A percentile compares a stretch with the other conserved stretches of the same genome.
phyloP scores from a whole-genome alignment of 2,888 invertebrate species.

The Vanessa cardui region DNA sequence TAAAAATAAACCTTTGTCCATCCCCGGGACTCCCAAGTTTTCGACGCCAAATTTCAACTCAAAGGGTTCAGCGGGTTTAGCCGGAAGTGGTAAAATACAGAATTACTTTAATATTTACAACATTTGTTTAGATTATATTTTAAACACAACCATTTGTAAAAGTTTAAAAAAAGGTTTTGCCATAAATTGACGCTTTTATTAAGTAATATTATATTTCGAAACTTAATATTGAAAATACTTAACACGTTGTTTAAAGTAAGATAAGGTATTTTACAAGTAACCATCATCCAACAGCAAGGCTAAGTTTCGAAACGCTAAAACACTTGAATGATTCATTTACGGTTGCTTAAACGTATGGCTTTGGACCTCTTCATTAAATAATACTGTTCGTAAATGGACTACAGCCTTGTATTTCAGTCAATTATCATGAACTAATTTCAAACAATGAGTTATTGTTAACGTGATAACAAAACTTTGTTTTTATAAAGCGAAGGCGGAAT shows the following conservation, averaged over 20 bases:
- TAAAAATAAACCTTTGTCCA: too few species aligned
- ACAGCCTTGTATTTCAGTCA: slow-evolving; percentile 58
- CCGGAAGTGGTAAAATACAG: too few species aligned
- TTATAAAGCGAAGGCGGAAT: not conserved
- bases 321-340: slow-evolving; percentile 17
- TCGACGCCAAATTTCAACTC: too few species aligned
- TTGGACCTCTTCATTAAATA: slow-evolving; percentile 53
- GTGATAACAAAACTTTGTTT: slow-evolving; percentile 1
- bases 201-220: too few species aligned
- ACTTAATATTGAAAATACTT: not conserved
- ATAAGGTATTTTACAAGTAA: not conserved
- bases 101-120: too few species aligned
- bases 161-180: too few species aligned
- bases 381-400: slow-evolving; percentile 51
- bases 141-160: too few species aligned
- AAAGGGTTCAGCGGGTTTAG: too few species aligned
- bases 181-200: too few species aligned
- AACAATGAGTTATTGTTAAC: slow-evolving; percentile 27
- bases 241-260: not conserved
- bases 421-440: slow-evolving; percentile 50
- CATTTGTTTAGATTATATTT: too few species aligned
- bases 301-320: slow-evolving; percentile 21
- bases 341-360: slow-evolving; percentile 32
- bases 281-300: slow-evolving; percentile 11
- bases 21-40: too few species aligned